These are phyloP conservation scores for Eleginops maclovinus DNA, from an alignment of 2,113 vertebrate species.

Conservation along the genomic window DNA sequence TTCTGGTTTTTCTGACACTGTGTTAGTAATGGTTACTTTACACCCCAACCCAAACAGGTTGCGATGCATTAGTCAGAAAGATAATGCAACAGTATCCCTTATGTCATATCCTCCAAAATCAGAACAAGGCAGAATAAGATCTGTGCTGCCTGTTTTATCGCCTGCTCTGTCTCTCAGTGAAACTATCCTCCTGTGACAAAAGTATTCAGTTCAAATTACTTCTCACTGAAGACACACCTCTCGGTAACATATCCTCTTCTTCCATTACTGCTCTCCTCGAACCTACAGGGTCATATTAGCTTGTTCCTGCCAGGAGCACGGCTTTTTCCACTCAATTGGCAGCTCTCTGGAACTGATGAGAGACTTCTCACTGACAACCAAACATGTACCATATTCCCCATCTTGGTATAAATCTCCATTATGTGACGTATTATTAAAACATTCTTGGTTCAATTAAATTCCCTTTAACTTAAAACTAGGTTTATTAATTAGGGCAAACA, in stretches of 20 bases:
- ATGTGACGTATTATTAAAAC: neutral
- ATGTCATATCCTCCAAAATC: neutral
- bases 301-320: neutral
- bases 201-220: constrained; percentile 35
- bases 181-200: constrained; percentile 10
- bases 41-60: neutral
- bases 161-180: neutral
- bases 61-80: neutral
- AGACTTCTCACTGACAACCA: neutral
- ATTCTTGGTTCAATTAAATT: neutral
- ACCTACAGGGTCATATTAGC: constrained; percentile 1
- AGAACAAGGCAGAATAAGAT: neutral
- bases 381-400: neutral
- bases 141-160: neutral
- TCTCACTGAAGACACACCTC: constrained; percentile 15
- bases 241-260: constrained; percentile 30
- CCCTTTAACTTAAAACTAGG: neutral
- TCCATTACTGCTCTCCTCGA: constrained; percentile 2
- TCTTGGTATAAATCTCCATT: neutral
- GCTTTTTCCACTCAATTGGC: neutral
- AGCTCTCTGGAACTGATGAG: neutral
- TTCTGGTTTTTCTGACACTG: neutral
- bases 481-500: too few species aligned
- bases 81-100: neutral
- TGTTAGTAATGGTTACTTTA: neutral